Base-by-base conservation (phyloP, 2,888 invertebrate genomes). In the Pollenia labialis region DNA sequence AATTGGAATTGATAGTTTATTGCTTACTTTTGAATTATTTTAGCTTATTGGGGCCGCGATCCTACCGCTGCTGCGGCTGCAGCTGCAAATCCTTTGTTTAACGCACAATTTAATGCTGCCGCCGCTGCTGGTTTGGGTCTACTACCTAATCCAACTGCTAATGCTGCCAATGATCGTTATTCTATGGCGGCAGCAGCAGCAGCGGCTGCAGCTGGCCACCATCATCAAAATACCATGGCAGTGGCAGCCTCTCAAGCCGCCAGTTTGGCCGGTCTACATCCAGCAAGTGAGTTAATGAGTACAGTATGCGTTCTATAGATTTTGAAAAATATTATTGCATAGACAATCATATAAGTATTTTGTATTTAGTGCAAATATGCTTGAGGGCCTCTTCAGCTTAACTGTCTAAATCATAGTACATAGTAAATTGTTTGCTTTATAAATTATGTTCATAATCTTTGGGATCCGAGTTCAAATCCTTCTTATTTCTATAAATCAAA, bases 161-260 rank as follows among this genome's bases (percentile, higher is more conserved):
- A 89, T 46, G 94, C 93, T 90, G 94, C 91, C 82, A 93, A 92
- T 88, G 93, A 93, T 90, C 92, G 93, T 10, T 93, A 93, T 83
- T 92, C 90, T 4, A 93, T 93, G 93, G 84, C 93, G 44, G 91
- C 91, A 58, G 91, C 91, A 71, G 94, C 94, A 50, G 93, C 93
- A 4, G 93, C 93, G 16, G 93, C 93, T 62, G 93, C 93, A 46
- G 93, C 93, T n/a, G 92, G 92, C 32, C 93, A 95, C 94, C 92
- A 95, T 94, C 92, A 95, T 94, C 95, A 95, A 89, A 95, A 95
- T 90, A 97, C 97, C 80, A 95, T 97, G 91, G 97, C 97, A 89
- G 97, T 97, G 90, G 97, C 97, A 74, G 97, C 97, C 89, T 97
- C 96, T 92, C 97, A 97, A 94, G 97, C 97, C 54, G 97, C 97